Base-by-base conservation (phyloP, 2,888 invertebrate species). In the Caenorhabditis imperialis region DNA sequence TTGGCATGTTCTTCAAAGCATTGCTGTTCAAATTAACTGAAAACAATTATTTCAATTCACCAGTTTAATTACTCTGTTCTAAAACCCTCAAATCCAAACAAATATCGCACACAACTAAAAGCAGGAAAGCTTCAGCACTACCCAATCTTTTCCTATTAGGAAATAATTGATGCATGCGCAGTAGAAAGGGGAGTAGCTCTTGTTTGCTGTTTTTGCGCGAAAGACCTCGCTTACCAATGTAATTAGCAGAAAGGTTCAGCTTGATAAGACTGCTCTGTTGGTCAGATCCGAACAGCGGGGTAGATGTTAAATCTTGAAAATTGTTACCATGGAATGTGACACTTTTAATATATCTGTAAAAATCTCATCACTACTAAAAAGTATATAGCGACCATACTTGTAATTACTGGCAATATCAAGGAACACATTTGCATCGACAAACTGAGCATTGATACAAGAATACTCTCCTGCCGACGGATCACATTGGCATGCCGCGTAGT, bases 321-420 rank as follows among this genome's bases (percentile, higher is more conserved):
- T 88, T 88, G 73, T 88, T 88, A 6, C 88, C 88, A 58, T 86
- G 86, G 70, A 87, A 86, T 8, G 87, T 88, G 23, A 87, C 76
- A 51, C 76, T 79, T 55, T 77, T 76, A 8, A 88, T 71, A 18
- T 67, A 54, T 62, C 84, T 83, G 63, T 44, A 79, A 67, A 27
- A 48, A 47, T 47, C 45, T 45, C 10, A 45, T 14, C 45, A 45
- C 20, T n/a, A 40, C 40, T 14, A 40, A 45, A n/a, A 6, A 6
- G 12, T 22, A 22, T 33, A 48, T 10, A 48, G 20, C 42, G 22
- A 47, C 23, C 81, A 78, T 55, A 84, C 86, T 81, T 82, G 69
- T 87, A 87, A 61, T 84, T 79, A 50, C 75, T 79, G 44, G 81
- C 76, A 38, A 87, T 76, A 42, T 84, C 77, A 12, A 85, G 63